These are phyloP conservation scores for Coilia nasus DNA, from an alignment of 2,797 vertebrate species.

Conservation along the genomic window DNA sequence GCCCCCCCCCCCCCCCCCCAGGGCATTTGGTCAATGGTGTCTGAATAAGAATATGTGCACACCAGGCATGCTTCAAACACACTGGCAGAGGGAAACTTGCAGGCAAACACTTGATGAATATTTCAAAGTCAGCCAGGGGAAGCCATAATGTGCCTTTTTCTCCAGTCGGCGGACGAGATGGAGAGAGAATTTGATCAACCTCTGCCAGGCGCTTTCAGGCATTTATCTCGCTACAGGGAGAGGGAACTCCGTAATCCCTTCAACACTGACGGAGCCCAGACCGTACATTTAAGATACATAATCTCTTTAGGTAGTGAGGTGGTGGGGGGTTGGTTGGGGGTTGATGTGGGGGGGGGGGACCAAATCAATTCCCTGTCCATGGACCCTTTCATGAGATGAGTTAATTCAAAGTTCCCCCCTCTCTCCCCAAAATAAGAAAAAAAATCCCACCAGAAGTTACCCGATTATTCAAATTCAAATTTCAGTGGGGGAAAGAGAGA, in stretches of 20 bases:
- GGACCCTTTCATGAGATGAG: constrained; percentile 32
- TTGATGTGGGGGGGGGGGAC: not conserved
- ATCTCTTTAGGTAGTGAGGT: constrained; percentile 42
- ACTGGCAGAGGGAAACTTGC: not conserved
- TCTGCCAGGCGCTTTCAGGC: constrained; percentile 31
- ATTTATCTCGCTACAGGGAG: constrained; percentile 40
- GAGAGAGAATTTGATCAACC: constrained; percentile 35
- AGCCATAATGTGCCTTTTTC: constrained; percentile 27
- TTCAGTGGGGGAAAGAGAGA: constrained; percentile 5
- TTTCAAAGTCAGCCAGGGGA: constrained; percentile 31
- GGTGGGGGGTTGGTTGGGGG: too few species aligned
- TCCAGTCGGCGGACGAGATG: not conserved
- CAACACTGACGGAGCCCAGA: constrained; percentile 32
- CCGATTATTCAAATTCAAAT: constrained; percentile 39
- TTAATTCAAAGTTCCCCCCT: constrained; percentile 39
- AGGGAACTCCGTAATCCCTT: constrained; percentile 41
- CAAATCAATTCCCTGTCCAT: constrained; percentile 41
- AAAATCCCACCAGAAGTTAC: constrained; percentile 36
- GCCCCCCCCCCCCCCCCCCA: too few species aligned
- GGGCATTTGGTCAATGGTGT: constrained; percentile 26
- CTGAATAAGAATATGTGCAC: constrained; percentile 16
- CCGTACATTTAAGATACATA: constrained; percentile 42
- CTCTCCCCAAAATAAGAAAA: not conserved
- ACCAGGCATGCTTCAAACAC: constrained; percentile 13
- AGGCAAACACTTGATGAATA: constrained; percentile 30